A percentile compares a stretch with the other conserved stretches of the same genome.
These are phyloP conservation scores for Diadophis punctatus DNA, from an alignment of 2,113 vertebrate species.

Conservation along the genomic window DNA sequence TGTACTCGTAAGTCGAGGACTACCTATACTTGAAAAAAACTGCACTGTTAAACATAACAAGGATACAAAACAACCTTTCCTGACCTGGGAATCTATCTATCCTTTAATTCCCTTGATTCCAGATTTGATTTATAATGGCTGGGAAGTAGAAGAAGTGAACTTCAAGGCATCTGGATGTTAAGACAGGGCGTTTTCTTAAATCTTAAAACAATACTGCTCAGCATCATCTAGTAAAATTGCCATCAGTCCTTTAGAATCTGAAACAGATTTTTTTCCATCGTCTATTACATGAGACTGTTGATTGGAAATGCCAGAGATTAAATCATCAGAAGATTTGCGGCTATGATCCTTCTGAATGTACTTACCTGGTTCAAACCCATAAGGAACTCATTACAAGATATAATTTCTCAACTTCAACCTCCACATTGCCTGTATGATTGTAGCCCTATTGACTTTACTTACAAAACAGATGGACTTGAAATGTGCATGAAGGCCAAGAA, in stretches of 20 bases:
- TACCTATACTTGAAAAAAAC: background rate
- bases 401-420: background rate
- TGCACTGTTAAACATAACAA: background rate
- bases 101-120: background rate
- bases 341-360: background rate
- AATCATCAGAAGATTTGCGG: background rate
- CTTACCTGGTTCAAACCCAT: background rate
- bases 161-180: background rate
- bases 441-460: background rate
- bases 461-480: background rate
- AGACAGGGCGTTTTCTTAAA: background rate
- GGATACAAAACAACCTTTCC: background rate
- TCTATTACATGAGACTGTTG: background rate
- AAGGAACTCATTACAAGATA: background rate
- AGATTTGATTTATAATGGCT: background rate
- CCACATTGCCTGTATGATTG: background rate
- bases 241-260: background rate
- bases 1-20: too few relatives aligned
- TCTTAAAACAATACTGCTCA: background rate
- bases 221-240: background rate
- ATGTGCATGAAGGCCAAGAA: background rate
- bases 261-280: background rate
- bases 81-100: background rate
- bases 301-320: background rate
- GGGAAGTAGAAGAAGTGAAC: background rate